Evolutionary conservation across 2,113 vertebrate genomes (phyloP), one percentile per base, ranked within the genome.

Genomic region (Heterotis niloticus): DNA sequence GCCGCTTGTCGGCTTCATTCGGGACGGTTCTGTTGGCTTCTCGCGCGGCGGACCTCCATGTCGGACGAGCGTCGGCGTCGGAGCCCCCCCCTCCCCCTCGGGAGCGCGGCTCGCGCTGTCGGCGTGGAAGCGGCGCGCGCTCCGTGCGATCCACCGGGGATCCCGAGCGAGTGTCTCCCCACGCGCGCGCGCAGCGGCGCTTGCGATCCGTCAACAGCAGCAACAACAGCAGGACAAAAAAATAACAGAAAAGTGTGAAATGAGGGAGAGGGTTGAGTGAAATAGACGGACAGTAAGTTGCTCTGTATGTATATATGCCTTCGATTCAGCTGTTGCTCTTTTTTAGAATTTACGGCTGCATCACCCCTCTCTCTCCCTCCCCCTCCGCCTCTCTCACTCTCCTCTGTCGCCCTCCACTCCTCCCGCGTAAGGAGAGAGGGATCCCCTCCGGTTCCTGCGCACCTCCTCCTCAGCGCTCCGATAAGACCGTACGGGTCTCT

Each of bases 311-410:
- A 82, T 80, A 85, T 78, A 85, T 85, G 85, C 81, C 86, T 88
- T 79, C 81, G 65, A 70, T 87, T 91, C 88, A 90, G 89, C 90
- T 90, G 89, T 91, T 90, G 88, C 84, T 87, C 60, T 73, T 74
- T 80, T 75, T 75, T 75, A 75, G 34, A 62, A 74, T 80, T 80
- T 66, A 65, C 65, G 70, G 57, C 71, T 57, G 23, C 71, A 80
- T 73, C 78, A 79, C 68, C 69, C 64, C 78, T 66, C 78, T 78
- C 77, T 78, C 77, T 78, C 77, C 67, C 66, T 60, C 54, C 57
- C 77, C 62, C 78, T 80, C 70, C 75, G 60, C 57, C 71, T 79
- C 71, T 56, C 62, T 64, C 78, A 34, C 70, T 66, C 81, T 79
- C 83, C 84, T 60, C 82, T 72, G 24, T 82, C 70, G 70, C 79